Base-by-base conservation (phyloP, 2,113 vertebrate species). In the Addax nasomaculatus region DNA sequence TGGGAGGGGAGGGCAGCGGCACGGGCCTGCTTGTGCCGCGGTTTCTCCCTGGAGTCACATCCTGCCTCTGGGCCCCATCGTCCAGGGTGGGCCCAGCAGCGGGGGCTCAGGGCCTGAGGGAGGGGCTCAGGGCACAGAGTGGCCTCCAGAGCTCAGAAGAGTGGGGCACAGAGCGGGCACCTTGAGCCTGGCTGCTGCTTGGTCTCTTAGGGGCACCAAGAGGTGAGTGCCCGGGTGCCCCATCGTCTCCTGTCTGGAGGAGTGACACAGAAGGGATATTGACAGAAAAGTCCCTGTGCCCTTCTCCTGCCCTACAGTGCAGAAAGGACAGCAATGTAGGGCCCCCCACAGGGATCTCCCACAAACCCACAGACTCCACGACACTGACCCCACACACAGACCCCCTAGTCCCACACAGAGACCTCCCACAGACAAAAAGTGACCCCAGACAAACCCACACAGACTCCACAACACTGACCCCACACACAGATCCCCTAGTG, bases 1-100 rank as follows among this genome's bases (percentile, higher is more conserved):
- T 4, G 17, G 58, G 64, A 1, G 25, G 14, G 10, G n/a, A 25
- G 21, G 10, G 10, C 15, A 19, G 23, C 0, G 6, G 64, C 33
- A 36, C 10, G 2, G 64, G 14, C 60, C 45, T 19, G 53, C 67
- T 23, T 6, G 76, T 4, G 19, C 21, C 13, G 4, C 2, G 1
- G 85, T 17, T 6, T 12, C 62, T 51, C 62, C 14, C 62, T 49
- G 60, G 30, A 29, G n/a, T 25, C n/a, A 2, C 14, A 47, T 39
- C 62, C n/a, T 36, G 49, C 47, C 62, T 70, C 21, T 4, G 62
- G 60, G 11, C 30, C 79, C 79, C 73, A 47, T 45, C 7, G 7
- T 10, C 13, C 43, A 79, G 43, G 2, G 7, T 17, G 76, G 43
- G 43, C 76, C 1, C 43, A 29, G 13, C 23, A 14, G 73, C 7